Percentiles rank a stretch among this genome's conserved stretches.
Evolutionary conservation across 92 coral and sea anemone species (phyloP).

Genomic region (Scolanthus callimorphus): DNA sequence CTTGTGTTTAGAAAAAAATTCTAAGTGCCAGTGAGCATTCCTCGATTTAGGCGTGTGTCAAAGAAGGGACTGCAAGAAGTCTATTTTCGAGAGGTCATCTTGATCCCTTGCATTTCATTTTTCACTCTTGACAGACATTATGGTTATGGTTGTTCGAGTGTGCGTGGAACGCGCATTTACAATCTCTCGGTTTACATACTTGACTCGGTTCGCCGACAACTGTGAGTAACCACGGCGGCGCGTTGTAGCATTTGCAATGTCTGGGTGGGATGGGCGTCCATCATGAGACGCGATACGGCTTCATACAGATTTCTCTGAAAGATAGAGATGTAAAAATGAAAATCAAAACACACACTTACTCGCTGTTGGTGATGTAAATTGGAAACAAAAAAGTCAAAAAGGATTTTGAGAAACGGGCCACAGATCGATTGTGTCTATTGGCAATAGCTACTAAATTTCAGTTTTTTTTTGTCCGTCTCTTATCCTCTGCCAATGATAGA

Average conservation of each 20-base stretch:
- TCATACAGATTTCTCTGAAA: slow-evolving; percentile 69
- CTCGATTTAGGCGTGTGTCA: not conserved
- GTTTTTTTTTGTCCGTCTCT: too few relatives aligned
- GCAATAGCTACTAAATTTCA: too few relatives aligned
- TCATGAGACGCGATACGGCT: slow-evolving; percentile 73
- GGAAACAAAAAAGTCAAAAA: too few relatives aligned
- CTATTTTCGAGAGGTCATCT: not conserved
- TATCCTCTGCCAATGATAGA: too few relatives aligned
- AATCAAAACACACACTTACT: not conserved
- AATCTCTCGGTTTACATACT: too few relatives aligned
- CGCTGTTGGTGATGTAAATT: too few relatives aligned
- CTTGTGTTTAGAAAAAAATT: too few relatives aligned
- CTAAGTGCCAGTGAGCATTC: too few relatives aligned
- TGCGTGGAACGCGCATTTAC: too few relatives aligned
- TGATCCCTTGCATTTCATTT: not conserved
- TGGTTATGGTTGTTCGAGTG: not conserved
- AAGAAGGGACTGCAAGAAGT: not conserved
- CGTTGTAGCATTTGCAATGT: slow-evolving; percentile 71
- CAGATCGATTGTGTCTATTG: too few relatives aligned
- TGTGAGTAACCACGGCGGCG: slow-evolving; percentile 35
- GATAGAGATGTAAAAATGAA: not conserved
- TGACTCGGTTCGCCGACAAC: too few relatives aligned
- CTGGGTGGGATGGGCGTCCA: slow-evolving; percentile 71
- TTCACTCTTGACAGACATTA: not conserved
- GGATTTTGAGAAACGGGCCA: too few relatives aligned